Evolutionary conservation across 2,797 vertebrate species (phyloP), one percentile per base, ranked within the genome.

Genomic region (Thalassophryne amazonica): DNA sequence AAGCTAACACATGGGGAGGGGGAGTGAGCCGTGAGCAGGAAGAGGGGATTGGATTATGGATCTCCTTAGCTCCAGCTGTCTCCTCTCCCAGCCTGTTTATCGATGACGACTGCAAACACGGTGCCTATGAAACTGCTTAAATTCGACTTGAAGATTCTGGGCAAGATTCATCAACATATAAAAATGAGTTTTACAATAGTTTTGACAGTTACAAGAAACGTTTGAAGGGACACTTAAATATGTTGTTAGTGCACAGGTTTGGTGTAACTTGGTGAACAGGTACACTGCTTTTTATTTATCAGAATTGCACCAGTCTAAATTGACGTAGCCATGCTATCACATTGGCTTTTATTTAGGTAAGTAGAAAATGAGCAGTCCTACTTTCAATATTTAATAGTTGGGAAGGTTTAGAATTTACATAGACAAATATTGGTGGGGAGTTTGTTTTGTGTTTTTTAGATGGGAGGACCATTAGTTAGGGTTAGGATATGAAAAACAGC

Each of bases 41-140:
- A 70, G 60, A 67, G 30, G 35, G 55, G 64, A 53, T 30, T 5
- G 69, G 78, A 81, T 73, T 73, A 68, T 57, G 75, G 69, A 69
- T 79, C 66, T 83, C 65, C 59, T 69, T 10, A 62, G 70, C 64
- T 50, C 79, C 73, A 71, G 72, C 84, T 72, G 78, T 76, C 73
- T 78, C 69, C 68, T 80, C 76, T 73, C 60, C 68, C 65, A 53
- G 60, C 72, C 66, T 69, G 70, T 75, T 85, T 73, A 71, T 76
- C 75, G 68, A 67, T 60, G 70, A 78, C 57, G 61, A 64, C 69
- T 52, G 68, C 63, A 74, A 70, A 80, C 60, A 61, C 15, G 20
- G 20, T 9, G 55, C 50, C 58, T 52, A 9, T 31, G 47, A 66
- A 73, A 79, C 64, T 40, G 76, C 73, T 72, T 73, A 60, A 71